Percentiles rank a stretch among this genome's conserved stretches.
Conservation (phyloP, 2,888 invertebrate genomes). For the Melanostoma scalare region DNA sequence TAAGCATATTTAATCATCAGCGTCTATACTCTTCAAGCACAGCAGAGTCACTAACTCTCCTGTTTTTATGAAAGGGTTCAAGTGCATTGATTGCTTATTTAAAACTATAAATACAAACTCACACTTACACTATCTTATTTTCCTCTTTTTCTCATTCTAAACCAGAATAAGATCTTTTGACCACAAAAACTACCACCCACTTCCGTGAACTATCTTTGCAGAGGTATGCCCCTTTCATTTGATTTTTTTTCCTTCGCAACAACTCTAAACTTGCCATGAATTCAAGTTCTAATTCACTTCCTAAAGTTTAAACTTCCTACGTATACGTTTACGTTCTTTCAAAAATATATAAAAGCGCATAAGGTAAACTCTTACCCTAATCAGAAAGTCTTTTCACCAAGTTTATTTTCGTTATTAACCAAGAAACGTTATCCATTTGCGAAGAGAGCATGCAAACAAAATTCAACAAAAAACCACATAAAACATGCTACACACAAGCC, state of each 20-base stretch:
- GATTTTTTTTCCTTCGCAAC: too few species aligned
- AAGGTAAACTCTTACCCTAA: conserved; percentile 28
- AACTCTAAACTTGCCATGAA: not conserved
- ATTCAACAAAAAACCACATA: conserved; percentile 41
- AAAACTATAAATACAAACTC: too few species aligned
- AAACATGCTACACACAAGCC: conserved; percentile 25
- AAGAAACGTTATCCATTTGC: conserved; percentile 48
- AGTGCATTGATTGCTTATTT: too few species aligned
- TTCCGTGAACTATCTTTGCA: too few species aligned
- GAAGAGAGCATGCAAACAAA: conserved; percentile 40
- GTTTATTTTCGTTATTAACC: conserved; percentile 55
- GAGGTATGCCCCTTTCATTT: too few species aligned
- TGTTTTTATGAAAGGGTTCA: too few species aligned
- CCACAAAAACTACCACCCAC: not conserved
- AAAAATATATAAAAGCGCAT: conserved; percentile 3
- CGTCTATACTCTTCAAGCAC: too few species aligned
- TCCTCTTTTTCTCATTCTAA: not conserved
- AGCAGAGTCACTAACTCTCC: too few species aligned
- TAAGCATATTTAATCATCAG: too few species aligned
- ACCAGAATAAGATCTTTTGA: not conserved
- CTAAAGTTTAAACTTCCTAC: conserved; percentile 30
- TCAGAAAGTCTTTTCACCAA: conserved; percentile 34
- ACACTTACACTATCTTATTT: not conserved
- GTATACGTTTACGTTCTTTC: not conserved
- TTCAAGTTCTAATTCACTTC: conserved; percentile 51